phyloP scores from a whole-genome alignment of 2,113 vertebrate genomes.

The Australoheros scitulus region DNA sequence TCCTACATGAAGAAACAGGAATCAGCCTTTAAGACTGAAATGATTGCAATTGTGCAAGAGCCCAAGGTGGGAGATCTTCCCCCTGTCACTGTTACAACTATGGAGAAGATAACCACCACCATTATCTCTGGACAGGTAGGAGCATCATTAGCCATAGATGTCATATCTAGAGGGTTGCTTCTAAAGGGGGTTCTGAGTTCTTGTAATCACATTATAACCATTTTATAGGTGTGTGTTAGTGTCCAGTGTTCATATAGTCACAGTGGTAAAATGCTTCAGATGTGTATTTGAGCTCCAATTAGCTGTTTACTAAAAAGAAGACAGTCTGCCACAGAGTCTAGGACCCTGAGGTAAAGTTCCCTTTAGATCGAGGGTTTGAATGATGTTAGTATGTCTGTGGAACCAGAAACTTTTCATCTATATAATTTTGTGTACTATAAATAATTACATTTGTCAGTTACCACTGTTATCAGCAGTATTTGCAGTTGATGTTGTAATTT shows the following conservation, averaged over 20 bases:
- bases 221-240: not conserved
- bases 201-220: not conserved
- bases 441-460: not conserved
- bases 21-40: constrained; percentile 83
- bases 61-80: constrained; percentile 86
- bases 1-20: constrained; percentile 88
- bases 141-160: not conserved
- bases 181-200: too few relatives aligned
- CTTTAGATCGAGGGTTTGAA: not conserved
- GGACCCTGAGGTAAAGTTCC: not conserved
- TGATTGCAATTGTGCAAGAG: constrained; percentile 84
- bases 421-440: not conserved
- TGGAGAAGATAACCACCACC: constrained; percentile 88
- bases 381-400: not conserved
- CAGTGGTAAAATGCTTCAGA: not conserved
- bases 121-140: constrained; percentile 89
- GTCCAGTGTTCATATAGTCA: not conserved
- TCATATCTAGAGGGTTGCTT: too few relatives aligned
- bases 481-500: not conserved
- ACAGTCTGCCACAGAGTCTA: not conserved
- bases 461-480: not conserved
- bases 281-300: not conserved
- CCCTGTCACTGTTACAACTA: constrained; percentile 77
- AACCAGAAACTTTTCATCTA: not conserved
- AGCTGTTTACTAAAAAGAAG: not conserved